Evolutionary conservation across 2,888 invertebrate genomes (phyloP).

Genomic region (Chromoteleia sp.): DNA sequence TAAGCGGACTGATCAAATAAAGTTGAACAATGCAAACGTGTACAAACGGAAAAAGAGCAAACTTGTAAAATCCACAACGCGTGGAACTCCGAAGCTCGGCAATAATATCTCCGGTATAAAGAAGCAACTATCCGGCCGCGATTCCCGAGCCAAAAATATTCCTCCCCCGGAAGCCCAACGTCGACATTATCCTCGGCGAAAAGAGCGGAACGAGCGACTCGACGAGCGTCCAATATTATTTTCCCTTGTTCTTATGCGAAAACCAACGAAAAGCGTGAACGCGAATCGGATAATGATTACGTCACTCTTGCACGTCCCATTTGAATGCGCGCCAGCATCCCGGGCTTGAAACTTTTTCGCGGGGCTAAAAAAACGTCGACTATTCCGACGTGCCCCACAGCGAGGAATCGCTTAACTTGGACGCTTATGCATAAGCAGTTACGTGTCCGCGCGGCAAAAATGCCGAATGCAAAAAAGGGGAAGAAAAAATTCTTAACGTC

Average conservation of each 20-base stretch:
- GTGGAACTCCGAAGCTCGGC: no score
- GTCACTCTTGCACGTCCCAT: conserved; percentile 51
- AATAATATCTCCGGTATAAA: conserved; percentile 27
- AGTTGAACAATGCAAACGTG: no score
- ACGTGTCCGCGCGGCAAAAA: conserved; percentile 11
- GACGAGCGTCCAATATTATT: conserved; percentile 28
- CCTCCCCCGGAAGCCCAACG: conserved; percentile 19
- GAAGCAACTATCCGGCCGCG: conserved; percentile 17
- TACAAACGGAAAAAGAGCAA: no score
- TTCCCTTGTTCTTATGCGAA: conserved; percentile 36
- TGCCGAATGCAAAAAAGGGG: not conserved
- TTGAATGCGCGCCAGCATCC: conserved; percentile 41
- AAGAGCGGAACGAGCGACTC: conserved; percentile 21
- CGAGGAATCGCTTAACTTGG: conserved; percentile 47
- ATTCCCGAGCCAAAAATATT: conserved; percentile 51
- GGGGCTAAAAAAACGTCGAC: conserved; percentile 27
- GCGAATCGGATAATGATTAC: conserved; percentile 34
- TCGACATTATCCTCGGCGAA: conserved; percentile 24
- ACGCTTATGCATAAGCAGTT: conserved; percentile 36
- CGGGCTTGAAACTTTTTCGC: conserved; percentile 31
- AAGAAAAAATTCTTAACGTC: conserved; percentile 32
- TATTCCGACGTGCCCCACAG: conserved; percentile 52
- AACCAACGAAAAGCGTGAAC: conserved; percentile 51
- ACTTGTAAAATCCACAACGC: no score
- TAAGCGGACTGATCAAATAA: no score